Evolutionary conservation across 1,140 invertebrate genomes (phyloP).

Genomic region (Holcopasites calliopsidis): DNA sequence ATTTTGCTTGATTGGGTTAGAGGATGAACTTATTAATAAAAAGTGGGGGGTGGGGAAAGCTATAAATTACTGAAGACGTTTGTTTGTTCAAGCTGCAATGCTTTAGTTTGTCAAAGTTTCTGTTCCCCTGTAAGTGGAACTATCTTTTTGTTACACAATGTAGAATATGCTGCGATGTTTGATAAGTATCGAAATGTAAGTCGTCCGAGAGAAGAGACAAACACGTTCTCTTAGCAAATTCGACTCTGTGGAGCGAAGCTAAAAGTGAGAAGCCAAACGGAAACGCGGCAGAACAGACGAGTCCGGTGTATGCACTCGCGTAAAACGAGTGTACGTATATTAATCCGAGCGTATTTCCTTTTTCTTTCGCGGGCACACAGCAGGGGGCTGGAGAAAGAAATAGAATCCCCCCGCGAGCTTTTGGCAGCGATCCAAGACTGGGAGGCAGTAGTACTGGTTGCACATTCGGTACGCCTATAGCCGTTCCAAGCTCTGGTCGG

Average conservation of each 20-base stretch:
- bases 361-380: background rate
- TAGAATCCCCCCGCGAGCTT: conserved; percentile 25
- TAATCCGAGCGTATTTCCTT: conserved; percentile 2
- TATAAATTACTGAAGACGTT: too few relatives aligned
- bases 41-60: too few relatives aligned
- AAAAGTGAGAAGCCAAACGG: background rate
- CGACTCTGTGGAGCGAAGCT: background rate
- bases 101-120: too few relatives aligned
- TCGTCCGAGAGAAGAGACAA: background rate
- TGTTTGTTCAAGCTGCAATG: too few relatives aligned
- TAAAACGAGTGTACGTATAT: conserved; percentile 15
- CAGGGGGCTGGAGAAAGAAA: background rate
- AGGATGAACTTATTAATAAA: too few relatives aligned
- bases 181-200: background rate
- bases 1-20: too few relatives aligned
- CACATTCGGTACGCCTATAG: conserved; percentile 54
- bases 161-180: too few relatives aligned
- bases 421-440: conserved; percentile 59
- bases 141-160: too few relatives aligned
- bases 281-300: conserved; percentile 2
- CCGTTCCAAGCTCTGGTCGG: conserved; percentile 52
- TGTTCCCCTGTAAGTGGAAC: too few relatives aligned
- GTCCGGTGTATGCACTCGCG: conserved; percentile 19
- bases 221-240: background rate
- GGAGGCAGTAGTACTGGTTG: conserved; percentile 53